A percentile compares a stretch with the other conserved stretches of the same genome.
phyloP scores from a whole-genome alignment of 2,888 invertebrate species.

The Macaria notata region DNA sequence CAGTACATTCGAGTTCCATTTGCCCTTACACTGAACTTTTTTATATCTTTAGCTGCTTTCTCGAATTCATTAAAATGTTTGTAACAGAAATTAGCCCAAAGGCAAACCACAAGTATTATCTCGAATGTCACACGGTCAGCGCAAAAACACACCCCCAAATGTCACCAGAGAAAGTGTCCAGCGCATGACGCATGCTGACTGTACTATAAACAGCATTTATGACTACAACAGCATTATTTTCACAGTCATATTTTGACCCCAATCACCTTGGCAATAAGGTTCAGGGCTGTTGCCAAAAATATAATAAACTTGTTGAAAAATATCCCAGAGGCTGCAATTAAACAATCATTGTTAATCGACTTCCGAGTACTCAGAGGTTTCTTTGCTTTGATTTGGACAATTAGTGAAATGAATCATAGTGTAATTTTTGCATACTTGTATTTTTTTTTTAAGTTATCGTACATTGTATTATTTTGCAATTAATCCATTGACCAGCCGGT shows the following conservation, averaged over 20 bases:
- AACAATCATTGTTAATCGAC: conserved; percentile 22
- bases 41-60: too few relatives aligned
- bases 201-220: too few relatives aligned
- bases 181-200: conserved; percentile 5
- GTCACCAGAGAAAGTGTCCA: conserved; percentile 21
- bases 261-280: not conserved
- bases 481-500: too few relatives aligned
- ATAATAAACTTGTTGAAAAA: conserved; percentile 6
- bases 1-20: too few relatives aligned
- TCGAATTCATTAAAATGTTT: too few relatives aligned
- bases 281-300: not conserved
- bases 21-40: too few relatives aligned
- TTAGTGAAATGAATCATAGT: not conserved
- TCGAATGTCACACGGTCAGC: not conserved
- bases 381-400: not conserved
- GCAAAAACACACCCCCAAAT: conserved; percentile 8
- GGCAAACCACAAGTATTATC: too few relatives aligned
- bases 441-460: too few relatives aligned
- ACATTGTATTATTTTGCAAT: too few relatives aligned
- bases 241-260: not conserved
- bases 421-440: not conserved
- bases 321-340: conserved; percentile 18
- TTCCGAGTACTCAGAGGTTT: conserved; percentile 18
- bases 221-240: too few relatives aligned
- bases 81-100: too few relatives aligned